A percentile compares a stretch with the other conserved stretches of the same genome.
Evolutionary conservation across 2,888 invertebrate genomes (phyloP).

Genomic region (Glomeris marginata): DNA sequence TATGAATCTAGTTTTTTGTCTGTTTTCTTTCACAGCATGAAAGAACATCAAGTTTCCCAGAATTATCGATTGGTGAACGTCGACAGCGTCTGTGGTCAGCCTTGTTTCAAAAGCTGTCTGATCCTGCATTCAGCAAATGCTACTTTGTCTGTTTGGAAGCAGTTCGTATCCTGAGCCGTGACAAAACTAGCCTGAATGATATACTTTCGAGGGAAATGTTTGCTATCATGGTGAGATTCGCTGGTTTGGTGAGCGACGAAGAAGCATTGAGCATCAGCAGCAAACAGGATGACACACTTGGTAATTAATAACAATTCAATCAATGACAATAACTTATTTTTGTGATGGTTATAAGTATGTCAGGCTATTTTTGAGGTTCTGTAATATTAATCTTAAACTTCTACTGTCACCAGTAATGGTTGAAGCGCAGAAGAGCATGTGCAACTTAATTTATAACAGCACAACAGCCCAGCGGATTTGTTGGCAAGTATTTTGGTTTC

Average conservation of each 20-base stretch:
- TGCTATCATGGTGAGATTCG: constrained; percentile 47
- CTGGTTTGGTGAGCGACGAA: constrained; percentile 34
- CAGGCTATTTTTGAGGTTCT: no score
- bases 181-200: constrained; percentile 53
- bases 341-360: no score
- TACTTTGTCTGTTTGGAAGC: constrained; percentile 42
- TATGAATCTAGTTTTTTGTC: constrained; percentile 15
- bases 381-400: no score
- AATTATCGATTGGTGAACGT: constrained; percentile 38
- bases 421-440: constrained; percentile 74
- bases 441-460: constrained; percentile 73
- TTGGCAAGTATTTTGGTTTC: constrained; percentile 24
- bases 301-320: constrained; percentile 10
- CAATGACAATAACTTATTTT: no score
- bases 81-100: constrained; percentile 44
- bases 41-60: constrained; percentile 44
- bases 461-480: constrained; percentile 43
- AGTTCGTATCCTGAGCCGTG: constrained; percentile 56
- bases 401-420: constrained; percentile 45
- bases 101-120: constrained; percentile 42
- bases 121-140: constrained; percentile 33
- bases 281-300: constrained; percentile 16
- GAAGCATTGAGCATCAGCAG: constrained; percentile 19
- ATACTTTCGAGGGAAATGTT: constrained; percentile 53
- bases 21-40: constrained; percentile 34